These are phyloP conservation scores for Dermolepida albohirtum DNA, from an alignment of 2,888 invertebrate species.

Conservation along the genomic window DNA sequence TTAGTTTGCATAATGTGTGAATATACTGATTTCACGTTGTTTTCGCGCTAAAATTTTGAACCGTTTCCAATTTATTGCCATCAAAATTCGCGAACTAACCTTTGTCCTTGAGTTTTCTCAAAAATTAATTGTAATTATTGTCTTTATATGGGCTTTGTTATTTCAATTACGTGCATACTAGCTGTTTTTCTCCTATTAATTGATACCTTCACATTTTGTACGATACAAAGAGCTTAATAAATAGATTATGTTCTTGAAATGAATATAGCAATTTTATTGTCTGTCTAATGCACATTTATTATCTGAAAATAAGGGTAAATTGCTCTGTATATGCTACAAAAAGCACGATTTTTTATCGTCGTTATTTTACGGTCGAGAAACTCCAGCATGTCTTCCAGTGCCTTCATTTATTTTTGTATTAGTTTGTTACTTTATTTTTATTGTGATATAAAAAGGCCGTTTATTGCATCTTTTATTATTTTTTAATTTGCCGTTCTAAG, in stretches of 20 bases:
- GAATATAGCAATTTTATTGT: neutral
- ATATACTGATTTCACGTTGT: too few relatives aligned
- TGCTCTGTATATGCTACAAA: slow-evolving; percentile 10
- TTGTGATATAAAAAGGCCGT: slow-evolving; percentile 16
- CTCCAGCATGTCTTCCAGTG: slow-evolving; percentile 5
- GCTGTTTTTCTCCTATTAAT: too few relatives aligned
- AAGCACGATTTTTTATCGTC: slow-evolving; percentile 14
- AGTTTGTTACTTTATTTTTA: slow-evolving; percentile 19
- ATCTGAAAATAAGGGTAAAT: slow-evolving; percentile 12
- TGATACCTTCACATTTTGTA: too few relatives aligned
- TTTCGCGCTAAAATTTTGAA: too few relatives aligned
- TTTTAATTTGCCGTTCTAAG: slow-evolving; percentile 7
- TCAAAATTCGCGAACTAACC: too few relatives aligned
- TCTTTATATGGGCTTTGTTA: too few relatives aligned
- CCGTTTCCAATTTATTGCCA: too few relatives aligned
- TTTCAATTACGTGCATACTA: too few relatives aligned
- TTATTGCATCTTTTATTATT: slow-evolving; percentile 13
- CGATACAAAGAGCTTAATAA: too few relatives aligned
- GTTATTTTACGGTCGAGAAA: slow-evolving; percentile 18
- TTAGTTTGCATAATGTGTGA: too few relatives aligned
- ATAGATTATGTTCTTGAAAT: neutral
- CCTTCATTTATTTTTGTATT: slow-evolving; percentile 11
- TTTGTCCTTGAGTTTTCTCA: too few relatives aligned
- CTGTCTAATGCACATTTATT: slow-evolving; percentile 16
- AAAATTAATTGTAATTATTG: too few relatives aligned